Conservation (phyloP, 1,140 invertebrate genomes). For the Drosophila lowei region DNA sequence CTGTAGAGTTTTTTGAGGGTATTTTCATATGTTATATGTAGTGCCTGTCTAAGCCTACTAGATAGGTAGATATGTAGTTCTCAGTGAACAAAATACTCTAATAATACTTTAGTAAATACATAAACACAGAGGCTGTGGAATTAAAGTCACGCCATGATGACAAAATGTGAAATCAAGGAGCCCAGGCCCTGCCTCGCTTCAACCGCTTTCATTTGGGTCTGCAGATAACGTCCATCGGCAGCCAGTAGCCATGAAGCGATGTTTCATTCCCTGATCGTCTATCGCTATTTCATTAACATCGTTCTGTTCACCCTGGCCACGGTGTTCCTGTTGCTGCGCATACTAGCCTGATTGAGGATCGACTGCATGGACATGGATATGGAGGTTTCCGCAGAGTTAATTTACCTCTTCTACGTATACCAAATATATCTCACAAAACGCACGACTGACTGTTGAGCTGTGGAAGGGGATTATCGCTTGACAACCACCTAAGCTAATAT, state of each 20-base stretch:
- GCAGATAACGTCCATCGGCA: neutral
- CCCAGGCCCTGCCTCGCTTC: too few relatives aligned
- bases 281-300: neutral
- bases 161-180: neutral
- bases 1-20: too few relatives aligned
- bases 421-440: neutral
- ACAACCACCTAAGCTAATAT: slow-evolving; percentile 22
- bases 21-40: too few relatives aligned
- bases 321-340: slow-evolving; percentile 4
- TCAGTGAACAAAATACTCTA: too few relatives aligned
- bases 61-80: too few relatives aligned
- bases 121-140: too few relatives aligned
- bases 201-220: too few relatives aligned
- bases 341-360: slow-evolving; percentile 15
- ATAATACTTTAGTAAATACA: too few relatives aligned
- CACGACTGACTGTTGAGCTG: slow-evolving; percentile 31
- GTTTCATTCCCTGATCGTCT: slow-evolving; percentile 11
- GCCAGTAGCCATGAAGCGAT: slow-evolving; percentile 10
- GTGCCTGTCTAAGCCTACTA: too few relatives aligned
- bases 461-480: slow-evolving; percentile 33
- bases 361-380: neutral
- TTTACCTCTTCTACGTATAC: neutral
- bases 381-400: too few relatives aligned
- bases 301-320: neutral
- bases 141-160: too few relatives aligned